Evolutionary conservation across 2,113 vertebrate species (phyloP).

Genomic region (Pica pica): DNA sequence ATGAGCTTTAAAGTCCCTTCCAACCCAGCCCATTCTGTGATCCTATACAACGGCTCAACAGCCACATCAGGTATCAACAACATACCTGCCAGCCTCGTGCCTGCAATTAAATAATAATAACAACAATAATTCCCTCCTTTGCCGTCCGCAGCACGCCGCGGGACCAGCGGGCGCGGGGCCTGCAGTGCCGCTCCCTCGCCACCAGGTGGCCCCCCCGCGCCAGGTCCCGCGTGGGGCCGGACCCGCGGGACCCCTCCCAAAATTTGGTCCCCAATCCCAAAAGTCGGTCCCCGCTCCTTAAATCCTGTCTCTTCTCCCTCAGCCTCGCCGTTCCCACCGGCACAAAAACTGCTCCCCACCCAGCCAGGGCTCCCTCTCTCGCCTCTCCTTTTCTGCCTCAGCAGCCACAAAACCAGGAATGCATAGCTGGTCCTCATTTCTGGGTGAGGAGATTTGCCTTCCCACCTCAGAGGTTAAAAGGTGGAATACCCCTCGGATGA

Average conservation of each 20-base stretch:
- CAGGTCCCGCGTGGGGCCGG: neutral
- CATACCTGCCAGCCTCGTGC: fast-evolving
- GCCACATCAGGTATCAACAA: neutral
- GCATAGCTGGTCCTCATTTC: neutral
- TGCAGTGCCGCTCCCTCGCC: neutral
- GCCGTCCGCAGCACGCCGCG: fast-evolving
- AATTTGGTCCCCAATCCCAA: neutral
- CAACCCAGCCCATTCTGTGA: neutral
- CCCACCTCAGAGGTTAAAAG: neutral
- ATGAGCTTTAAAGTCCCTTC: neutral
- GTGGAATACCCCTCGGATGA: neutral
- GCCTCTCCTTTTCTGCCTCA: neutral
- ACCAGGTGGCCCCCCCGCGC: neutral
- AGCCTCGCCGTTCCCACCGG: neutral
- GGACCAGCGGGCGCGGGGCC: neutral
- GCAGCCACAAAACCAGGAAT: neutral
- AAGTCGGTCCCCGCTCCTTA: neutral
- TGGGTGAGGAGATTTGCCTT: neutral
- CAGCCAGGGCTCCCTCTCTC: neutral
- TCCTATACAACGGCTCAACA: neutral
- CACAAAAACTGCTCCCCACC: neutral
- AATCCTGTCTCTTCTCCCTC: no score
- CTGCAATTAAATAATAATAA: neutral
- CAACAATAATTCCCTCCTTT: fast-evolving
- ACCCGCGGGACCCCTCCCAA: neutral